Conservation (phyloP, 2,113 vertebrate genomes). For the Neolamprologus caudopunctatus region DNA sequence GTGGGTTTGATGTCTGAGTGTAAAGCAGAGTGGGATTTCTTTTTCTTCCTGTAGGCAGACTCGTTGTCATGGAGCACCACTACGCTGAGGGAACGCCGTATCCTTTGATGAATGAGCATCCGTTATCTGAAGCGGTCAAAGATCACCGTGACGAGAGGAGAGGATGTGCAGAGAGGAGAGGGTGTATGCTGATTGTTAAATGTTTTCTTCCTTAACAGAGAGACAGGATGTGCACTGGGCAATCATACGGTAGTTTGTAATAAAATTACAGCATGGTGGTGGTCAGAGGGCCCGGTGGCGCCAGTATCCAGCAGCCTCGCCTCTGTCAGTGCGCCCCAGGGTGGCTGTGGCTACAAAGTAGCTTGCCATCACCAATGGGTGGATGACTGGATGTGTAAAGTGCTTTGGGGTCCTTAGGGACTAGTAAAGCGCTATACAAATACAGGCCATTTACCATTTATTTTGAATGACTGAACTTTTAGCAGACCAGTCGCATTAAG, state of each 20-base stretch:
- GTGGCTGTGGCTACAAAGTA: not conserved
- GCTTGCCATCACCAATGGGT: not conserved
- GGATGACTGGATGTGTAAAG: not conserved
- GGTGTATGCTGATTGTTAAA: not conserved
- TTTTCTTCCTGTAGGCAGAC: not conserved
- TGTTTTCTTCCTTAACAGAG: not conserved
- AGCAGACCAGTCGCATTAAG: not conserved
- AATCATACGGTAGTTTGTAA: not conserved
- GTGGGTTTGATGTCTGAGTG: not conserved
- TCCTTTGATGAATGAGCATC: slow-evolving; percentile 7
- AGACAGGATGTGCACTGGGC: not conserved
- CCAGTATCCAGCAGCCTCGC: not conserved
- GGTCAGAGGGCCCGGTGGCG: not conserved
- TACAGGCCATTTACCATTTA: not conserved
- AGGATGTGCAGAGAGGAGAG: slow-evolving; percentile 8
- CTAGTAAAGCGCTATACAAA: too few species aligned
- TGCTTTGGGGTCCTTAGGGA: too few species aligned
- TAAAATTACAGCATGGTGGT: not conserved
- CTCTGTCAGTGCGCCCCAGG: not conserved
- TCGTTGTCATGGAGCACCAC: not conserved
- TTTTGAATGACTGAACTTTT: not conserved
- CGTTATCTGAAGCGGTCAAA: slow-evolving; percentile 4
- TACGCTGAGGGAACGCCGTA: not conserved
- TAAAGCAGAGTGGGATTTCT: not conserved
- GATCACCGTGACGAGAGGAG: not conserved